phyloP scores from a whole-genome alignment of 2,888 invertebrate species.

The Philereme transversata region DNA sequence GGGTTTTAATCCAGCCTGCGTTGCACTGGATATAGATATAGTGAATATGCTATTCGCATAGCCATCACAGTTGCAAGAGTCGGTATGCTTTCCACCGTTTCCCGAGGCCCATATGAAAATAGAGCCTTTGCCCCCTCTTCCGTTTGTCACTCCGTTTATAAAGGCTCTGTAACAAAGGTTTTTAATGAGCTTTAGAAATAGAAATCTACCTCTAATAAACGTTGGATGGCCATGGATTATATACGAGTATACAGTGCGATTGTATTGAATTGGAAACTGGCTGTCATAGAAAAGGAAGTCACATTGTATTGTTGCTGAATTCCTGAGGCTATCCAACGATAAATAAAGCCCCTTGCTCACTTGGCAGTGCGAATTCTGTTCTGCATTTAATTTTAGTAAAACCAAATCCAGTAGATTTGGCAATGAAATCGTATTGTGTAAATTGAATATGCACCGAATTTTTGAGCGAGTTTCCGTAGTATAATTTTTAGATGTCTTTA shows the following conservation, averaged over 20 bases:
- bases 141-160: slow-evolving; percentile 96
- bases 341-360: not conserved
- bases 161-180: slow-evolving; percentile 88
- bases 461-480: no score
- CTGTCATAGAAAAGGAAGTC: slow-evolving; percentile 22
- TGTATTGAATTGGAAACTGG: slow-evolving; percentile 36
- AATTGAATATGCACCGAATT: no score
- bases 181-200: slow-evolving; percentile 67
- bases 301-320: slow-evolving; percentile 17
- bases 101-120: slow-evolving; percentile 99
- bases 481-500: no score
- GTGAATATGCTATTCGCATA: slow-evolving; percentile 99
- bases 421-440: no score
- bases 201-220: slow-evolving; percentile 23
- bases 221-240: slow-evolving; percentile 7
- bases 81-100: slow-evolving; percentile 96
- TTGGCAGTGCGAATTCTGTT: not conserved
- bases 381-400: not conserved
- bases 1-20: slow-evolving; percentile 96
- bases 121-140: slow-evolving; percentile 95
- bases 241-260: no score
- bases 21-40: slow-evolving; percentile 98
- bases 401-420: no score
- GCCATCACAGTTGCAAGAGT: slow-evolving; percentile 99
- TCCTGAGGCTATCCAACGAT: slow-evolving; percentile 3